A percentile compares a stretch with the other conserved stretches of the same genome.
Evolutionary conservation across 2,797 vertebrate genomes (phyloP).

Genomic region (Taeniopygia guttata): DNA sequence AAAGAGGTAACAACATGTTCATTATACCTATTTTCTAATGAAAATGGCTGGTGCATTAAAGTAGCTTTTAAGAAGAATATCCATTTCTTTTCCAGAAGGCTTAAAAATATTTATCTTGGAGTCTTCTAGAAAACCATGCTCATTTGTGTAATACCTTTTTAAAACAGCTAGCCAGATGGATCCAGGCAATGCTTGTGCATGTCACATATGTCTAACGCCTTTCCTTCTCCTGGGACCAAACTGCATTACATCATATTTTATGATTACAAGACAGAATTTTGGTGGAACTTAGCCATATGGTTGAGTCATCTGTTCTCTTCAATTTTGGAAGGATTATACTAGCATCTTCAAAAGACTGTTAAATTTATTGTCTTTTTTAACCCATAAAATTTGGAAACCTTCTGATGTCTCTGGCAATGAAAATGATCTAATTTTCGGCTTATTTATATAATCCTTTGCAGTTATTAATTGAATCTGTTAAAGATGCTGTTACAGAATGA

Average conservation of each 20-base stretch:
- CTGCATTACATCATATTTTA: slow-evolving; percentile 71
- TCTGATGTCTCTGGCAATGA: slow-evolving; percentile 16
- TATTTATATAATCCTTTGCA: background rate
- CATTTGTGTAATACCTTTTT: slow-evolving; percentile 48
- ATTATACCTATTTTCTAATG: background rate
- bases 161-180: slow-evolving; percentile 61
- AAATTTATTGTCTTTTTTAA: slow-evolving; percentile 49
- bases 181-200: slow-evolving; percentile 39
- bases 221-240: slow-evolving; percentile 53
- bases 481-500: background rate
- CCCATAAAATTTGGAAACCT: slow-evolving; percentile 24
- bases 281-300: slow-evolving; percentile 71
- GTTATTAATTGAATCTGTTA: background rate
- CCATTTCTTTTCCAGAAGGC: background rate
- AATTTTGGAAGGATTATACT: slow-evolving; percentile 55
- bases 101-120: slow-evolving; percentile 41
- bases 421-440: background rate
- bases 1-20: background rate
- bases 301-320: slow-evolving; percentile 72
- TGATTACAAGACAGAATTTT: slow-evolving; percentile 68
- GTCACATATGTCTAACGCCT: slow-evolving; percentile 63
- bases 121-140: background rate
- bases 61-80: background rate
- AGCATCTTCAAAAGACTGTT: slow-evolving; percentile 59
- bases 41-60: background rate